phyloP scores from a whole-genome alignment of 92 coral and sea anemone species.

The Zoanthus sociatus region DNA sequence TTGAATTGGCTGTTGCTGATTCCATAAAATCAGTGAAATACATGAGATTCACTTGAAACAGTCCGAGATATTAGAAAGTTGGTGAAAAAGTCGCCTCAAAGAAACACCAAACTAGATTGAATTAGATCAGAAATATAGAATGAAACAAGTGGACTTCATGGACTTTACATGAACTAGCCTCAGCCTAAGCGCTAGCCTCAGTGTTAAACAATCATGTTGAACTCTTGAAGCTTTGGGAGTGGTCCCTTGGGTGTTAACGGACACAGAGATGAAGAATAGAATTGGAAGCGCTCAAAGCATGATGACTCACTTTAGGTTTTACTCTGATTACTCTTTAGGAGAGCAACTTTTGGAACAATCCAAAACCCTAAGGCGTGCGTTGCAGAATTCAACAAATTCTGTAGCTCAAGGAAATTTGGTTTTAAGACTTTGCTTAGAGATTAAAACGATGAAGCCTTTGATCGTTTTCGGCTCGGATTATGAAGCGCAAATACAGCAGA shows the following conservation, averaged over 20 bases:
- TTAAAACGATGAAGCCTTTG: no score
- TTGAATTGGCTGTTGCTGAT: conserved; percentile 60
- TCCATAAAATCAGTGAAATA: conserved; percentile 52
- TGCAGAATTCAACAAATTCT: conserved; percentile 38
- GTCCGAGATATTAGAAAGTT: conserved; percentile 61
- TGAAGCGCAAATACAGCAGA: conserved; percentile 54
- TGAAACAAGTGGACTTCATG: conserved; percentile 62
- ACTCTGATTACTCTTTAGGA: conserved; percentile 58
- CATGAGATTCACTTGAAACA: conserved; percentile 63
- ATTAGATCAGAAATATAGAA: conserved; percentile 54
- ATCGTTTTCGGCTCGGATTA: conserved; percentile 19
- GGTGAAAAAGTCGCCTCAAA: conserved; percentile 49
- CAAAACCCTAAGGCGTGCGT: conserved; percentile 49
- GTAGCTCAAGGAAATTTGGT: no score
- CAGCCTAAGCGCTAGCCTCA: conserved; percentile 63
- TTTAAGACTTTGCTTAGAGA: no score
- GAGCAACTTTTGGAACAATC: conserved; percentile 40
- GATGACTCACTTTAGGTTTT: conserved; percentile 58
- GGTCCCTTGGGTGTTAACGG: conserved; percentile 43
- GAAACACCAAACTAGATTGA: conserved; percentile 58
- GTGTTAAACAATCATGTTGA: conserved; percentile 14
- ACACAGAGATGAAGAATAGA: conserved; percentile 68
- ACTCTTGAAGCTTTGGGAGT: conserved; percentile 46
- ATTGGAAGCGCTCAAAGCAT: conserved; percentile 44
- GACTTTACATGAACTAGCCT: conserved; percentile 62